These are phyloP conservation scores for Chionodraco myersi DNA, from an alignment of 2,113 vertebrate genomes.

Conservation along the genomic window DNA sequence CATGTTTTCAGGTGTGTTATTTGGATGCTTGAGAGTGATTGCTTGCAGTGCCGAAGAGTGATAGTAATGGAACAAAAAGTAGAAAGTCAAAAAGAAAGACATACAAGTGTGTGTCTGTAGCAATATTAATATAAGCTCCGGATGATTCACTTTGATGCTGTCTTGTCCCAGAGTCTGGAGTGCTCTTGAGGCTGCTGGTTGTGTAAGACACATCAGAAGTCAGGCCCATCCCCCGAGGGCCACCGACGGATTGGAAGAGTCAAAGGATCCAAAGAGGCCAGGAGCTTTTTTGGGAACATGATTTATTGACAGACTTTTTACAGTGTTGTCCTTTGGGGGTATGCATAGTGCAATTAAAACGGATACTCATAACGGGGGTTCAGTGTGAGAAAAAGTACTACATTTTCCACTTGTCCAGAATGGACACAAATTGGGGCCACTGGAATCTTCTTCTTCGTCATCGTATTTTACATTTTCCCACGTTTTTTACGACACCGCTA, in stretches of 20 bases:
- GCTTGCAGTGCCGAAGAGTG: neutral
- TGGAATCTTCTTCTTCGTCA: no score
- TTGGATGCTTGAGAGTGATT: slow-evolving; percentile 14
- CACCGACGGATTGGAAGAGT: slow-evolving; percentile 18
- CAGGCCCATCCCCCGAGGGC: slow-evolving; percentile 3
- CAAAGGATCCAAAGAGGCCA: slow-evolving; percentile 53
- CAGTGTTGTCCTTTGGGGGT: slow-evolving; percentile 15
- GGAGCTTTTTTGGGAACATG: slow-evolving; percentile 16
- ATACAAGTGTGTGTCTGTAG: neutral
- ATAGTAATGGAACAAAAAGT: slow-evolving; percentile 12
- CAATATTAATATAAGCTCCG: slow-evolving; percentile 5
- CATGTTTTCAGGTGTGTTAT: slow-evolving; percentile 13
- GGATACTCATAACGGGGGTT: slow-evolving; percentile 12
- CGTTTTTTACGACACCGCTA: no score
- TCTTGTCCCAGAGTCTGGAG: slow-evolving; percentile 19
- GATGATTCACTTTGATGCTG: slow-evolving; percentile 30
- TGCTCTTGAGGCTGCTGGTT: slow-evolving; percentile 22
- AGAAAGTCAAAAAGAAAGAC: neutral
- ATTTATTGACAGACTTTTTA: slow-evolving; percentile 50
- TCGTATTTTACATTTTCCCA: no score
- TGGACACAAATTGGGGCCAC: no score
- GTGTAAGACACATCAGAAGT: slow-evolving; percentile 44
- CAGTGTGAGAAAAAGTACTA: no score
- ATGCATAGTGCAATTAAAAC: slow-evolving; percentile 39
- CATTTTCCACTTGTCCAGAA: no score